These are phyloP conservation scores for Poeciliopsis prolifica DNA, from an alignment of 2,113 vertebrate genomes.

Conservation along the genomic window DNA sequence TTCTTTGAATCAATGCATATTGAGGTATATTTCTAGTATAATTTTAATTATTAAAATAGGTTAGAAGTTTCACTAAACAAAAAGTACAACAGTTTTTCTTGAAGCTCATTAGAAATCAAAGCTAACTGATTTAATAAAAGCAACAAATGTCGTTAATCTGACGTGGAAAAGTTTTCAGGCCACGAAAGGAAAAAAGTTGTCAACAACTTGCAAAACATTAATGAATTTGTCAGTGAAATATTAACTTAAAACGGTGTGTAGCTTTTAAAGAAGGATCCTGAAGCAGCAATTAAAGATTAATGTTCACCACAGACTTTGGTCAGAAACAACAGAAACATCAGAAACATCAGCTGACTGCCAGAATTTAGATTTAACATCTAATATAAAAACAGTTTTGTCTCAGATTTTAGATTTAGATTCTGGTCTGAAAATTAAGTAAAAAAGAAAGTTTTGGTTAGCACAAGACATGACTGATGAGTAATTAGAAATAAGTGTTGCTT, in stretches of 20 bases:
- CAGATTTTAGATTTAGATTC: background rate
- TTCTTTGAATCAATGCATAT: too few species aligned
- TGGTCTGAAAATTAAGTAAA: background rate
- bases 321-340: background rate
- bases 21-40: too few species aligned
- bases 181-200: background rate
- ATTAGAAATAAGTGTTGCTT: background rate
- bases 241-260: background rate
- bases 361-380: background rate
- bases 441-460: background rate
- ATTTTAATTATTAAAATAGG: too few species aligned
- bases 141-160: background rate
- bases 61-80: background rate
- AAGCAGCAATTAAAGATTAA: background rate
- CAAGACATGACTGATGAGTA: background rate
- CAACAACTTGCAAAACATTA: background rate
- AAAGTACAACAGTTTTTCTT: background rate
- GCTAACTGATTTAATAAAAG: background rate
- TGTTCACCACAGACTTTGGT: background rate
- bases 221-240: background rate
- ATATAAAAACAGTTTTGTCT: background rate
- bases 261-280: background rate
- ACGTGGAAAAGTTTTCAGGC: background rate
- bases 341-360: background rate
- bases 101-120: background rate